Evolutionary conservation across 2,888 invertebrate genomes (phyloP), one percentile per base, ranked within the genome.

Genomic region (Axea sp.): DNA sequence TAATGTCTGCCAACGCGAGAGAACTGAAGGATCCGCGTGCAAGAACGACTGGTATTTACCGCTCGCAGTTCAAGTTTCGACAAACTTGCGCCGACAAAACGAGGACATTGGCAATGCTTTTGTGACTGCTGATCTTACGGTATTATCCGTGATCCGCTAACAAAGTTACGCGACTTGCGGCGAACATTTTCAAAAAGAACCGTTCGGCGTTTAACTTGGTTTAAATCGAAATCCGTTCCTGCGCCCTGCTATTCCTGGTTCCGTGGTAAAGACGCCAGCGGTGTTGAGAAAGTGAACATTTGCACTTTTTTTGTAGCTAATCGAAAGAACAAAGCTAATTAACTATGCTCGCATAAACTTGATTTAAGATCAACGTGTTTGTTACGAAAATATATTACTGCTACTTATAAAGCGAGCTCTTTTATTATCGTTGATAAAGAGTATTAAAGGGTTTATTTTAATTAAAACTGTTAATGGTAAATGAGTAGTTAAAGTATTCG

Each of bases 401-500:
- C 68, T 68, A 43, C 59, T 68, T 68, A 49, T 30, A 2, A 19
- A 3, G 17, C 41, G 28, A 33, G 51, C 57, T 57, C 57, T 51
- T 59, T 57, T 68, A 57, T 68, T 59, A 68, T 57, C 59, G 35
- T 35, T 59, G 68, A 68, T 59, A 59, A 59, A 59, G 68, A 68
- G 68, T 59, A 59, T 59, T 59, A 59, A 59, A 68, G 59, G 68
- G 59, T 59, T 68, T 59, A 68, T 68, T 68, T 68, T 59, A 68
- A 68, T 68, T 68, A 68, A 59, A 68, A 68, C 68, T 68, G 51
- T 68, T 51, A 59, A 68, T 68, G 68, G 41, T 59, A 51, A 51
- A 68, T 59, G 68, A 59, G 59, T 68, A 68, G 51, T 69, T 69
- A 69, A 69, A 69, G 68, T 68, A 60, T 60, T 60, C 26, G 41